Evolutionary conservation across 2,888 invertebrate species (phyloP).

Genomic region (Ophion slaviceki): DNA sequence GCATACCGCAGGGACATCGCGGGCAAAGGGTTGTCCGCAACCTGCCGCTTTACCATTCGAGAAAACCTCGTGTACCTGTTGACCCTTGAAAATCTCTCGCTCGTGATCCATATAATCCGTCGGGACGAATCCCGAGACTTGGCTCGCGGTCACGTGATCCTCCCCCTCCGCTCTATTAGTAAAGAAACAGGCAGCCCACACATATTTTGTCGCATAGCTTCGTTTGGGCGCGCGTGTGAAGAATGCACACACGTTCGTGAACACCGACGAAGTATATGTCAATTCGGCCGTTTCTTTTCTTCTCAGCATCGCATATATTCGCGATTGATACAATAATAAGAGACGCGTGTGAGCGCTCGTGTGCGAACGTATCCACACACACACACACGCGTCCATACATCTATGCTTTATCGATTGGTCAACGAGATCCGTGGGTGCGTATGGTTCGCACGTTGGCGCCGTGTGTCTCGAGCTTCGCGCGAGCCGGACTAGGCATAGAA

Average conservation of each 20-base stretch:
- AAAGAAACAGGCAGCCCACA: slow-evolving; percentile 38
- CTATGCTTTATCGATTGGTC: slow-evolving; percentile 81
- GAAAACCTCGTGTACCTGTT: slow-evolving; percentile 65
- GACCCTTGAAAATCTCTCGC: slow-evolving; percentile 59
- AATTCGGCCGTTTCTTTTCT: slow-evolving; percentile 70
- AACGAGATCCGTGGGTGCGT: slow-evolving; percentile 74
- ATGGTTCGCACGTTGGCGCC: slow-evolving; percentile 62
- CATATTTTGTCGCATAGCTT: slow-evolving; percentile 7
- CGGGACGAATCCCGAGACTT: slow-evolving; percentile 73
- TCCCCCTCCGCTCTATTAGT: slow-evolving; percentile 27
- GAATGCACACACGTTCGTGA: slow-evolving; percentile 62
- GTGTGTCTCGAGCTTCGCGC: slow-evolving; percentile 45
- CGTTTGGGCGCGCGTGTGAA: background rate
- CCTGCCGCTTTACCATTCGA: background rate
- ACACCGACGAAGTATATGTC: slow-evolving; percentile 8
- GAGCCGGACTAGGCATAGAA: slow-evolving; percentile 12
- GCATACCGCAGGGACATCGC: background rate
- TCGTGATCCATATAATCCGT: slow-evolving; percentile 59
- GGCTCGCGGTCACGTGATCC: slow-evolving; percentile 70
- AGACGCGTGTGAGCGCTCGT: background rate
- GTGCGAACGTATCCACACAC: slow-evolving; percentile 1
- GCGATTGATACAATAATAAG: slow-evolving; percentile 81
- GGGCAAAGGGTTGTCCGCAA: background rate
- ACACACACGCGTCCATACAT: slow-evolving; percentile 76
- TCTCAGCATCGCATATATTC: slow-evolving; percentile 77